These are phyloP conservation scores for Pachliopta kotzebuea DNA, from an alignment of 2,888 invertebrate species.

Conservation along the genomic window DNA sequence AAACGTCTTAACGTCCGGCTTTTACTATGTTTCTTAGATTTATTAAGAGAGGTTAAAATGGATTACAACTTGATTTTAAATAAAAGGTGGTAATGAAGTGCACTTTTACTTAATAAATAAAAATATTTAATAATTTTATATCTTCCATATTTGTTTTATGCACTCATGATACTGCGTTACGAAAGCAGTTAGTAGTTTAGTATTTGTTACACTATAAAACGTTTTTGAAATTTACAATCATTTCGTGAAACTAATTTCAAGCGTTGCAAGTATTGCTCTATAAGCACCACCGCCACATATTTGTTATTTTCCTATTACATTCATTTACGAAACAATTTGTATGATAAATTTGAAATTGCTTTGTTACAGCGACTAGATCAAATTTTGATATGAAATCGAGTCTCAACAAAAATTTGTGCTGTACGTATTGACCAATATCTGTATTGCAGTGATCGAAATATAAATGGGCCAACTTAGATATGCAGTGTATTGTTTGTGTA, in stretches of 20 bases:
- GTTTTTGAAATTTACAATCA: neutral
- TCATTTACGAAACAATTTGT: constrained; percentile 11
- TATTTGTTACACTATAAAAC: no score
- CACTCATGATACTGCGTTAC: no score
- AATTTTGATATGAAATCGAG: constrained; percentile 20
- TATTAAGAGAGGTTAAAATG: no score
- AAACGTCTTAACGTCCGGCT: no score
- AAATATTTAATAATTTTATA: no score
- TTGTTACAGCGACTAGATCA: constrained; percentile 12
- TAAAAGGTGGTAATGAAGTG: no score
- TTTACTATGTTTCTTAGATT: no score
- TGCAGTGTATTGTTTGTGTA: constrained; percentile 38
- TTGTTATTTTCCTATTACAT: neutral
- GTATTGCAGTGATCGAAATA: constrained; percentile 7
- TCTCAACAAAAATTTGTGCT: constrained; percentile 18
- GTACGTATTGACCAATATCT: constrained; percentile 7
- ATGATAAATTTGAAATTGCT: constrained; percentile 11
- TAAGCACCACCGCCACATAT: no score
- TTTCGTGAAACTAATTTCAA: neutral
- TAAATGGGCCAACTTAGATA: constrained; percentile 36
- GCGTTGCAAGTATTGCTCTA: neutral
- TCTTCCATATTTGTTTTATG: no score
- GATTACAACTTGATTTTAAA: no score
- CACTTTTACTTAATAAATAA: no score
- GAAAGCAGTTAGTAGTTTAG: no score